Base-by-base conservation (phyloP, 2,888 invertebrate species). In the Dryobota labecula region DNA sequence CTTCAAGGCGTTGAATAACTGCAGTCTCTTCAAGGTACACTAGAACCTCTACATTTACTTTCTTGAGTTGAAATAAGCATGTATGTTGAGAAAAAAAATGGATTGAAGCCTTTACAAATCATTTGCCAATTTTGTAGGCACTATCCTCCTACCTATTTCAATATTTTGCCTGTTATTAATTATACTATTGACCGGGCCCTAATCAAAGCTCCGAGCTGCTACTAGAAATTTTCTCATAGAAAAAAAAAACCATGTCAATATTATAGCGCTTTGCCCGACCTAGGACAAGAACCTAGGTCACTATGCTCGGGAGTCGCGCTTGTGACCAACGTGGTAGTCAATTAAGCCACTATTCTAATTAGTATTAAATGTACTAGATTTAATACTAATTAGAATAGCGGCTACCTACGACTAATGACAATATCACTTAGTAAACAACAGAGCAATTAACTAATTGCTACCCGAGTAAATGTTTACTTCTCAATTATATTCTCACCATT, bases 351-450 rank as follows among this genome's bases (percentile, higher is more conserved):
- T 4, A 43, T 43, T 43, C n/a, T 43, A 24, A 20, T 54, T 30
- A 63, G 13, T 20, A 63, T n/a, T 56, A 20, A 47, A 49, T 61
- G 9, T n/a, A 33, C 45, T n/a, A n/a, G 62, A 78, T 41, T 9
- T 49, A 30, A 33, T 20, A 72, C 51, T n/a, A n/a, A n/a, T n/a
- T n/a, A n/a, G n/a, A n/a, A n/a, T n/a, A n/a, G n/a, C n/a, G n/a
- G n/a, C 41, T 56, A 62, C 51, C 36, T 61, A 30, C 60, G 43
- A 64, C 68, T 78, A 74, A 65, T 45, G 53, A 54, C 53, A 20
- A 62, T 78, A 75, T 69, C 67, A 81, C 54, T 65, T 68, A 73
- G 77, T 53, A 66, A 76, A 76, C 49, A 80, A 49, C 49, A 20
- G 13, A 47, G 38, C 56, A 67, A 66, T 64, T 62, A 68, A 62